Conservation (phyloP, 1,140 invertebrate species). For the Liolophura sinensis region DNA sequence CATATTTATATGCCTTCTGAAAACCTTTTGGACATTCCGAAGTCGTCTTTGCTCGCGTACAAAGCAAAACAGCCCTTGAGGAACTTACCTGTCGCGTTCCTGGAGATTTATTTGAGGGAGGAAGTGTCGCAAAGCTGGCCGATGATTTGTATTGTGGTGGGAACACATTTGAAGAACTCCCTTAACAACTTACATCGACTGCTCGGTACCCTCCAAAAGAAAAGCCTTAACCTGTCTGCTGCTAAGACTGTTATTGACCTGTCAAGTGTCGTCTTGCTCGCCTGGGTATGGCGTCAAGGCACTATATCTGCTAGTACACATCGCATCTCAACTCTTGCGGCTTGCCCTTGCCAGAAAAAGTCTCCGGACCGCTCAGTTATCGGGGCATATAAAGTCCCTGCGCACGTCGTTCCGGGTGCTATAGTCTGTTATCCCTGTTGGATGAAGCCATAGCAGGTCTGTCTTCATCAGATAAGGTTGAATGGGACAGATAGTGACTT, state of each 20-base stretch:
- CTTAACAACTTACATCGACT: constrained; percentile 8
- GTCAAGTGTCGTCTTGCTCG: constrained; percentile 13
- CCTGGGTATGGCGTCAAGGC: constrained; percentile 13
- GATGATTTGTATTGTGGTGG: constrained; percentile 21
- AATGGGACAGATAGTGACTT: constrained; percentile 6
- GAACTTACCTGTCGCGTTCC: constrained; percentile 30
- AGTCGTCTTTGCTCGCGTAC: too few relatives aligned
- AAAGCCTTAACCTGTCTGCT: too few relatives aligned
- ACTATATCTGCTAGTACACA: constrained; percentile 19
- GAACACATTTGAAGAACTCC: constrained; percentile 11
- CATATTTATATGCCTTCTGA: too few relatives aligned
- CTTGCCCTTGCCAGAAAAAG: constrained; percentile 14
- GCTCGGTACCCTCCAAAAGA: constrained; percentile 9
- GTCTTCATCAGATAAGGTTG: constrained; percentile 15
- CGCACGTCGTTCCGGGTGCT: constrained; percentile 6
- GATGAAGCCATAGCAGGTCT: constrained; percentile 6
- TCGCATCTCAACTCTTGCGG: constrained; percentile 12
- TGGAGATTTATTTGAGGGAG: constrained; percentile 25
- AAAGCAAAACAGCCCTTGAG: constrained; percentile 26
- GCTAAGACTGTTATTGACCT: not conserved
- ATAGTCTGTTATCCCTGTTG: not conserved
- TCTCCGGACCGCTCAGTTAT: constrained; percentile 14
- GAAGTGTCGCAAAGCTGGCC: constrained; percentile 18
- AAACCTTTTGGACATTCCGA: not conserved
- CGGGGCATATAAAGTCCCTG: constrained; percentile 19